These are phyloP conservation scores for Sebastes schlegelii DNA, from an alignment of 2,113 vertebrate species.

Conservation along the genomic window DNA sequence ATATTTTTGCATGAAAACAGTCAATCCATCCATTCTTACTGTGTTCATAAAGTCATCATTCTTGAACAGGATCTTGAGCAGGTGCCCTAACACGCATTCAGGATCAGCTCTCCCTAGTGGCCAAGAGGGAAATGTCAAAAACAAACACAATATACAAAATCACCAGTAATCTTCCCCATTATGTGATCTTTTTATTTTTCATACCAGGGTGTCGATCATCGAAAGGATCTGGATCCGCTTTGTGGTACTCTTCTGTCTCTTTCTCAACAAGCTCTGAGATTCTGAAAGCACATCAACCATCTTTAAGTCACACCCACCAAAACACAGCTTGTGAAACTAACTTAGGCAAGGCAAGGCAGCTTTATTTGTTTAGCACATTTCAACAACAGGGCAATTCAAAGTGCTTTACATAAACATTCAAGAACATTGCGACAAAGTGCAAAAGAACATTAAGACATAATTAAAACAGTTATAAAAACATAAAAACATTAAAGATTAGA, in stretches of 20 bases:
- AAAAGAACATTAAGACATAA: too few relatives aligned
- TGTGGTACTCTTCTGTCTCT: conserved; percentile 98
- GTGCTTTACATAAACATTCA: too few relatives aligned
- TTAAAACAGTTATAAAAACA: too few relatives aligned
- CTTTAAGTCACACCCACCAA: not conserved
- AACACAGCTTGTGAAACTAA: not conserved
- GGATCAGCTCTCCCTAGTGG: conserved; percentile 95
- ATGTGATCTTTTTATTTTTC: not conserved
- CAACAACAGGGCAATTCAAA: too few relatives aligned
- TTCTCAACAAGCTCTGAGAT: conserved; percentile 98
- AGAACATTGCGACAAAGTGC: too few relatives aligned
- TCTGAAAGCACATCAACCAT: conserved; percentile 76
- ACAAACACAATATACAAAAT: not conserved
- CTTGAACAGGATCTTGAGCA: conserved; percentile 98
- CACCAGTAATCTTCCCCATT: not conserved
- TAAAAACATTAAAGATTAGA: too few relatives aligned
- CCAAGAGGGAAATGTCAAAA: conserved; percentile 50
- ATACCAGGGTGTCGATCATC: conserved; percentile 98
- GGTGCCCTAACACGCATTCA: conserved; percentile 95
- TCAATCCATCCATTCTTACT: conserved; percentile 79
- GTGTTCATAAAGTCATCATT: conserved; percentile 99
- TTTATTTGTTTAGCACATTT: too few relatives aligned
- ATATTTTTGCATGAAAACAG: not conserved
- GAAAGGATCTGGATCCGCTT: conserved; percentile 97
- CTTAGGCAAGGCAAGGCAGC: not conserved